These are phyloP conservation scores for Lasioglossum villosulum DNA, from an alignment of 2,888 invertebrate species.

Conservation along the genomic window DNA sequence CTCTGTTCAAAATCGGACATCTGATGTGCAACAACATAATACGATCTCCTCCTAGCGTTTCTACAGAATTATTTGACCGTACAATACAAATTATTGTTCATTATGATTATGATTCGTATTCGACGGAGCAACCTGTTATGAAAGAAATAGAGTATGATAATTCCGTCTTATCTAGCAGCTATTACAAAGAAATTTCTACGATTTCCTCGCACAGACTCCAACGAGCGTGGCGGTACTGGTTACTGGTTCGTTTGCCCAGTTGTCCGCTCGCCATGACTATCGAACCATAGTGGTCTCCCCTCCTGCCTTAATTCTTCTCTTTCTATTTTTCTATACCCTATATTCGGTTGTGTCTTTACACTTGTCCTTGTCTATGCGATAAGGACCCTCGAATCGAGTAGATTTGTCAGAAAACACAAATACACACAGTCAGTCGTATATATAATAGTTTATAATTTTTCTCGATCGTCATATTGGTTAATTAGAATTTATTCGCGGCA, in stretches of 20 bases:
- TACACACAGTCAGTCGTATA: background rate
- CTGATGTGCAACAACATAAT: too few relatives aligned
- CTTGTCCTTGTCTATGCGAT: background rate
- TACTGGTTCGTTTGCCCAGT: conserved; percentile 65
- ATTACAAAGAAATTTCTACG: conserved; percentile 66
- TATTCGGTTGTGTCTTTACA: conserved; percentile 1
- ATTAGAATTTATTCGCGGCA: too few relatives aligned
- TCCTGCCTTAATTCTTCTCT: conserved; percentile 49
- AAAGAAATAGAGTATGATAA: conserved; percentile 53
- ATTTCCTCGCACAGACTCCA: conserved; percentile 63
- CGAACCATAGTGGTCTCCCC: conserved; percentile 59
- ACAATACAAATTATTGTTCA: conserved; percentile 4
- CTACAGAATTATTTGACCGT: background rate
- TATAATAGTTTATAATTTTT: too few relatives aligned
- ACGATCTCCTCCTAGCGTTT: background rate
- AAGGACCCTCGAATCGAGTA: background rate
- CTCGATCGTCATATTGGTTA: too few relatives aligned
- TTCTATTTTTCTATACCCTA: background rate
- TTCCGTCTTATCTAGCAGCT: conserved; percentile 61
- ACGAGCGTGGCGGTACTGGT: conserved; percentile 64
- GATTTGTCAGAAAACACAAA: background rate
- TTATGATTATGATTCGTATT: conserved; percentile 40
- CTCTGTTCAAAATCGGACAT: too few relatives aligned
- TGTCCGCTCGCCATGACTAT: conserved; percentile 68
- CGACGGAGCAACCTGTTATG: conserved; percentile 2